Evolutionary conservation across 1,140 invertebrate species (phyloP).

Genomic region (Paracyclopina nana): DNA sequence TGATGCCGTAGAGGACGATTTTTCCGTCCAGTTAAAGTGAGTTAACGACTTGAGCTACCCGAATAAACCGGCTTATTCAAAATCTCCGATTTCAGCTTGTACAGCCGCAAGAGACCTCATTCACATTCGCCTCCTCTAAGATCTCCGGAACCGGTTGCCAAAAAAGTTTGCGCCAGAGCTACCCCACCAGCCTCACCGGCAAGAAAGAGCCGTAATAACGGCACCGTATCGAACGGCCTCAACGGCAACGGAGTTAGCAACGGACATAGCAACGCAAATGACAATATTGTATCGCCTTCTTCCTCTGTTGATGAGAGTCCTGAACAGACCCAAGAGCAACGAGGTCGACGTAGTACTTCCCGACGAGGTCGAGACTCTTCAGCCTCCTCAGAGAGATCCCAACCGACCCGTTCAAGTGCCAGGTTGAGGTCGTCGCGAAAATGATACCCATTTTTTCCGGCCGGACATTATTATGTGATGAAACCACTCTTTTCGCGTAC

Average conservation of each 20-base stretch:
- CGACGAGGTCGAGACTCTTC: neutral
- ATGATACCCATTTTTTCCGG: too few species aligned
- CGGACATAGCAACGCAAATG: too few species aligned
- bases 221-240: neutral
- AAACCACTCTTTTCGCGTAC: too few species aligned
- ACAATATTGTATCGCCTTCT: neutral
- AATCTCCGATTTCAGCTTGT: neutral
- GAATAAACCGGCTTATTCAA: too few species aligned
- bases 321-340: neutral
- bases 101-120: slow-evolving; percentile 5
- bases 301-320: neutral
- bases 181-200: neutral
- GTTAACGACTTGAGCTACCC: too few species aligned
- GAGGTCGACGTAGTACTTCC: neutral
- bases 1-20: slow-evolving; percentile 94
- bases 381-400: neutral
- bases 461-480: too few species aligned
- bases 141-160: neutral
- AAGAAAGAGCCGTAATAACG: neutral
- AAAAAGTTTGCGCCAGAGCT: slow-evolving; percentile 1
- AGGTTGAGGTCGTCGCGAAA: slow-evolving; percentile 2
- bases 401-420: neutral
- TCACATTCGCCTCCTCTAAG: neutral
- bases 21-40: slow-evolving; percentile 74
- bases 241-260: too few species aligned